Conservation (phyloP, 2,113 vertebrate species). For the Nipponia nippon region DNA sequence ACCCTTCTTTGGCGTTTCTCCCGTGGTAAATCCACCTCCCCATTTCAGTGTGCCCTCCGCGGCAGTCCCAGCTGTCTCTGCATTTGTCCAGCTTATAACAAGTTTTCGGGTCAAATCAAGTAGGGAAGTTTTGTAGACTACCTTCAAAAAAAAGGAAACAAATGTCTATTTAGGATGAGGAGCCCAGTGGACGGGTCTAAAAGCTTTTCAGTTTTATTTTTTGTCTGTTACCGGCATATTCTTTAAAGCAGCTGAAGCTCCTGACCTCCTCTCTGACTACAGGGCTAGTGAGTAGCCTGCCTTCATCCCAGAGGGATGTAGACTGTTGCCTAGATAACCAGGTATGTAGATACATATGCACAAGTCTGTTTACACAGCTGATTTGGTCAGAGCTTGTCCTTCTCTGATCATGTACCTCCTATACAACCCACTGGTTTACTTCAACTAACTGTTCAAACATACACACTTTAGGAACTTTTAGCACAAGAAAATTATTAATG, state of each 20-base stretch:
- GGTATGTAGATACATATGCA: not conserved
- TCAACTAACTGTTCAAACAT: not conserved
- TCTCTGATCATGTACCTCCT: not conserved
- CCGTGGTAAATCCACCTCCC: too few species aligned
- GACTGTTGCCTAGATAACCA: not conserved
- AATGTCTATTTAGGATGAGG: not conserved
- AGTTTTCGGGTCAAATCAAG: accelerated
- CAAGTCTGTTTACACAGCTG: not conserved
- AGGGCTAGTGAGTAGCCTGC: not conserved
- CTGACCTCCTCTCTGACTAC: not conserved
- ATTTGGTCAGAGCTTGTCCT: not conserved
- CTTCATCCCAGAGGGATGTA: not conserved
- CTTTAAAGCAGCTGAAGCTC: not conserved
- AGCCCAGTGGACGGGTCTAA: not conserved
- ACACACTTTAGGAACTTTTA: not conserved
- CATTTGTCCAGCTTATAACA: not conserved
- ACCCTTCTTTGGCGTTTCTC: not conserved
- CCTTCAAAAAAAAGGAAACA: not conserved
- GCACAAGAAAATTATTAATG: not conserved
- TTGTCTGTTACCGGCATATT: not conserved
- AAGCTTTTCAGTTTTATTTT: not conserved
- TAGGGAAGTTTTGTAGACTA: not conserved
- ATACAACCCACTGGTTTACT: not conserved
- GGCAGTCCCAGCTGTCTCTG: too few species aligned
- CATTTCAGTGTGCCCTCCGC: accelerated